phyloP scores from a whole-genome alignment of 2,113 vertebrate species.

The Octodon degus region DNA sequence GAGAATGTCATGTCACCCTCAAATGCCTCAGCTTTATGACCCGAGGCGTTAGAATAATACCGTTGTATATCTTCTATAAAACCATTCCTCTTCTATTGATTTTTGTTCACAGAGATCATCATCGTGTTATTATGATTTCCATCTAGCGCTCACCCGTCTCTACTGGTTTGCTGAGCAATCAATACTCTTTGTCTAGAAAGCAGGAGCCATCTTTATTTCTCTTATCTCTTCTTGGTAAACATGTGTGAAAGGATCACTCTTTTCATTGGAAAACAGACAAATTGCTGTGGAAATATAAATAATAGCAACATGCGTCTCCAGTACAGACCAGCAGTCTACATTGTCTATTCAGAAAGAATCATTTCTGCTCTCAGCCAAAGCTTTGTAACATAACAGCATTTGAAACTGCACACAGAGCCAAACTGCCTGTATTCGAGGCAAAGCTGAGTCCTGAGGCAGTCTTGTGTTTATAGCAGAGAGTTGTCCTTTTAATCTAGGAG shows the following conservation, averaged over 20 bases:
- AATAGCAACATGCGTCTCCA: slow-evolving; percentile 20
- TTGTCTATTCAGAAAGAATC: background rate
- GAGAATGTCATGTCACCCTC: slow-evolving; percentile 25
- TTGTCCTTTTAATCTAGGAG: background rate
- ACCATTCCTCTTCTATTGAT: slow-evolving; percentile 71
- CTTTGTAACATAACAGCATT: background rate
- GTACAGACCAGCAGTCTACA: background rate
- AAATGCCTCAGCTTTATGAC: slow-evolving; percentile 54
- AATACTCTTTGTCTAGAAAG: slow-evolving; percentile 54
- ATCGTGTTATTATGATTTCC: slow-evolving; percentile 69
- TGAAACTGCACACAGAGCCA: background rate
- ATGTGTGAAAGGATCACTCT: background rate
- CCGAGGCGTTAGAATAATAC: slow-evolving; percentile 66
- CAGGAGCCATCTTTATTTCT: slow-evolving; percentile 59
- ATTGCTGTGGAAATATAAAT: background rate
- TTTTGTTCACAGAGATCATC: slow-evolving; percentile 66
- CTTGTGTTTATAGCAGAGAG: background rate
- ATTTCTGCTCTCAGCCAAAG: slow-evolving; percentile 19
- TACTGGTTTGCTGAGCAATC: slow-evolving; percentile 64
- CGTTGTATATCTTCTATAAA: slow-evolving; percentile 65
- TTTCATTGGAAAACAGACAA: slow-evolving; percentile 51
- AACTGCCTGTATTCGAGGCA: background rate
- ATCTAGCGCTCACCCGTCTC: slow-evolving; percentile 49
- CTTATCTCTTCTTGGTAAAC: slow-evolving; percentile 47
- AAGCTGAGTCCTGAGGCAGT: background rate